Evolutionary conservation across 2,888 invertebrate species (phyloP).

Genomic region (Hydrotaea diabolus): DNA sequence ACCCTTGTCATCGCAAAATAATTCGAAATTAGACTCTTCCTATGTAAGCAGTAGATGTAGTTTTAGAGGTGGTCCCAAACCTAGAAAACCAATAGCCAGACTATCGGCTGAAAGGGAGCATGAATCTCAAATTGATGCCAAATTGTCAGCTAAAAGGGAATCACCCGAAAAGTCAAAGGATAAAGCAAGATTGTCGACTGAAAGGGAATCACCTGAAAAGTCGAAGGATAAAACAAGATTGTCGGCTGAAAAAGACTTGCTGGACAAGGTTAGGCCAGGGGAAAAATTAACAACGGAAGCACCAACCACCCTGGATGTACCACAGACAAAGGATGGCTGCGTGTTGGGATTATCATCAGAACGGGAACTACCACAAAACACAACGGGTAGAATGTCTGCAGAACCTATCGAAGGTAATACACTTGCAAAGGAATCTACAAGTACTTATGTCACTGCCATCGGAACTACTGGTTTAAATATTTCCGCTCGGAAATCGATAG

Average conservation of each 20-base stretch:
- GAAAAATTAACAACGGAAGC: too few relatives aligned
- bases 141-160: not conserved
- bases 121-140: conserved; percentile 15
- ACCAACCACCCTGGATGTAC: not conserved
- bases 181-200: not conserved
- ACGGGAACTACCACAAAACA: not conserved
- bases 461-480: not conserved
- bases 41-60: conserved; percentile 50
- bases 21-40: conserved; percentile 62
- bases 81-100: conserved; percentile 70
- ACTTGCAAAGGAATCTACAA: not conserved
- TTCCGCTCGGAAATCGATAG: conserved; percentile 35
- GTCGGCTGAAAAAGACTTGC: not conserved
- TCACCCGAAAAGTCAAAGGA: not conserved
- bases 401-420: not conserved
- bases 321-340: not conserved
- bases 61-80: conserved; percentile 70
- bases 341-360: not conserved
- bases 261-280: too few relatives aligned
- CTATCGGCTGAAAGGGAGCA: conserved; percentile 65
- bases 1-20: conserved; percentile 70
- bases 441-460: conserved; percentile 21
- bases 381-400: not conserved
- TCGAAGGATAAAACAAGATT: not conserved
- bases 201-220: not conserved